Evolutionary conservation across 2,113 vertebrate genomes (phyloP).

Genomic region (Saguinus imperator): DNA sequence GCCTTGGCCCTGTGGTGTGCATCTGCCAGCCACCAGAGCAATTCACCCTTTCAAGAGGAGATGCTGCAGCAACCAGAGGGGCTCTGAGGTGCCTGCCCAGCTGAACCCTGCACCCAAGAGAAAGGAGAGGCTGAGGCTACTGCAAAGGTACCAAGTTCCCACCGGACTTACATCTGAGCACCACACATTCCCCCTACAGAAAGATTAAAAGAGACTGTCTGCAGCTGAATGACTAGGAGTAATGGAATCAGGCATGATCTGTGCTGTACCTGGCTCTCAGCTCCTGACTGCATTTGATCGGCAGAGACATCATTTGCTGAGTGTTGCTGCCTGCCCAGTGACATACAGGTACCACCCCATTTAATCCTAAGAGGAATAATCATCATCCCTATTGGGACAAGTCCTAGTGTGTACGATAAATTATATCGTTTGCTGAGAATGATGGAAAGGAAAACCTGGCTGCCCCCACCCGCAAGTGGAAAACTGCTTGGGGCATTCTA

Average conservation of each 20-base stretch:
- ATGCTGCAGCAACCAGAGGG: fast-evolving
- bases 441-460: too few relatives aligned
- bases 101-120: not conserved
- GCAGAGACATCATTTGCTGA: not conserved
- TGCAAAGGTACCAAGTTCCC: not conserved
- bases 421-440: too few relatives aligned
- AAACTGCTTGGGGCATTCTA: too few relatives aligned
- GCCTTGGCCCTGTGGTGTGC: too few relatives aligned
- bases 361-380: too few relatives aligned
- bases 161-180: not conserved
- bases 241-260: not conserved
- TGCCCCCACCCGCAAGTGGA: too few relatives aligned
- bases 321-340: not conserved
- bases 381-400: not conserved
- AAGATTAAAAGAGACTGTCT: not conserved
- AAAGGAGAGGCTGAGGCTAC: not conserved
- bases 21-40: not conserved
- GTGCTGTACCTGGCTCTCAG: not conserved
- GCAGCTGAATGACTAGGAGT: not conserved
- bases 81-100: not conserved
- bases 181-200: too few relatives aligned
- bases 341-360: not conserved
- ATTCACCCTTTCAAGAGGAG: not conserved
- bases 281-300: too few relatives aligned
- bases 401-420: too few relatives aligned